These are phyloP conservation scores for Oceanites oceanicus DNA, from an alignment of 2,113 vertebrate species.

Conservation along the genomic window DNA sequence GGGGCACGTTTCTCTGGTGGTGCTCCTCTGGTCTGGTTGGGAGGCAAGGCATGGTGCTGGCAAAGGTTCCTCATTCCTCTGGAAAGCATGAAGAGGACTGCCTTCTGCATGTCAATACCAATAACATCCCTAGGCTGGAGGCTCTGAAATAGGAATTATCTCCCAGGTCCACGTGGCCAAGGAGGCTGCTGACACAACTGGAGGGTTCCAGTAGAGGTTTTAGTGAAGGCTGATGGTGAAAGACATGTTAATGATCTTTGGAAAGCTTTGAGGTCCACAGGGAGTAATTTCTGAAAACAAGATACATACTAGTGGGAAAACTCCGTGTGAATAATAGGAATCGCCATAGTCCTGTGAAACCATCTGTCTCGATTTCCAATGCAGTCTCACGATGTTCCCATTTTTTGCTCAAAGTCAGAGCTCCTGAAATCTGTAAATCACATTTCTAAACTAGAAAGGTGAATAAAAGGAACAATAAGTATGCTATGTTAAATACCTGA, in stretches of 20 bases:
- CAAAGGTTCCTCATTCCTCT: not conserved
- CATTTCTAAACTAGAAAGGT: not conserved
- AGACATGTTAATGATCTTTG: not conserved
- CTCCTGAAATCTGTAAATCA: not conserved
- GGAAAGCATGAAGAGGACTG: accelerated
- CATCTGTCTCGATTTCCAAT: not conserved
- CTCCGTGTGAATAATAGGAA: not conserved
- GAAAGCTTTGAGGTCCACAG: not conserved
- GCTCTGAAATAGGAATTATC: not conserved
- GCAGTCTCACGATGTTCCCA: not conserved
- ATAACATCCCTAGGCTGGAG: not conserved
- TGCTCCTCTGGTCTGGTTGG: not conserved
- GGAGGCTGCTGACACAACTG: not conserved
- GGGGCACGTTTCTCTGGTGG: not conserved
- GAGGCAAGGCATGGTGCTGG: accelerated
- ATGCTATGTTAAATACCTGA: not conserved
- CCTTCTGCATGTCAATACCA: not conserved
- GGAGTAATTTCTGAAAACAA: not conserved
- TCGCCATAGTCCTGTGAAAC: not conserved
- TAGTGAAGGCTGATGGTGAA: not conserved
- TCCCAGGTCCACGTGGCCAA: not conserved
- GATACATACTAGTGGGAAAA: not conserved
- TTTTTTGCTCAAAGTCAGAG: not conserved
- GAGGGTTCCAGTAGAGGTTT: not conserved
- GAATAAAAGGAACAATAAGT: not conserved